Base-by-base conservation (phyloP, 2,888 invertebrate species). In the Venusia cambrica region DNA sequence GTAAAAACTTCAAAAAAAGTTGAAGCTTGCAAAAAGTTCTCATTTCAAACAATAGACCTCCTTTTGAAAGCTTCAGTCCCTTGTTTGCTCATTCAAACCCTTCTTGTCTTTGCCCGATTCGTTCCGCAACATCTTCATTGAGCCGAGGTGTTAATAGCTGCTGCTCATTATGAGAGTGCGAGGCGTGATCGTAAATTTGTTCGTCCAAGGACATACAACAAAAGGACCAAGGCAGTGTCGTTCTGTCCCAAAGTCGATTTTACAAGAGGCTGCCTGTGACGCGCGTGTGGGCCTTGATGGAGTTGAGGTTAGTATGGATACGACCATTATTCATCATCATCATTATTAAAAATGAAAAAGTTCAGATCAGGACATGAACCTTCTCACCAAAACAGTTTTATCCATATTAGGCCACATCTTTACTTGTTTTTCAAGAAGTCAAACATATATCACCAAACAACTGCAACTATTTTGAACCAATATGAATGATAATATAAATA, bases 171-270 rank as follows among this genome's bases (percentile, higher is more conserved):
- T 73, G 57, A 46, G 45, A 52, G 57, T 21, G 57, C 57, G 61
- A 72, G 64, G 70, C 65, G 60, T 54, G 71, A 67, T 81, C 84
- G 75, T 87, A 87, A 85, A 87, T 85, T 78, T 74, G 73, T 70
- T 57, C 59, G 66, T 61, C 64, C 80, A 81, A 83, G 83, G 84
- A 69, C 75, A 64, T 26, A 52, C 50, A 68, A 84, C 83, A 84
- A 87, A 84, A 72, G 79, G 54, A 65, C 73, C 66, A 73, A 28
- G n/a, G n/a, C n/a, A 74, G 73, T 74, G 75, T 73, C 75, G 72
- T 76, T 73, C 69, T 70, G 72, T 70, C 70, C 72, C 69, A 73
- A 74, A 81, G 80, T 79, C 79, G 77, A 78, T 74, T 76, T 79
- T 80, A 85, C 79, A 84, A 83, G 85, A 80, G 81, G 77, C 70